These are phyloP conservation scores for Tortricodes alternella DNA, from an alignment of 2,888 invertebrate genomes.

Conservation along the genomic window DNA sequence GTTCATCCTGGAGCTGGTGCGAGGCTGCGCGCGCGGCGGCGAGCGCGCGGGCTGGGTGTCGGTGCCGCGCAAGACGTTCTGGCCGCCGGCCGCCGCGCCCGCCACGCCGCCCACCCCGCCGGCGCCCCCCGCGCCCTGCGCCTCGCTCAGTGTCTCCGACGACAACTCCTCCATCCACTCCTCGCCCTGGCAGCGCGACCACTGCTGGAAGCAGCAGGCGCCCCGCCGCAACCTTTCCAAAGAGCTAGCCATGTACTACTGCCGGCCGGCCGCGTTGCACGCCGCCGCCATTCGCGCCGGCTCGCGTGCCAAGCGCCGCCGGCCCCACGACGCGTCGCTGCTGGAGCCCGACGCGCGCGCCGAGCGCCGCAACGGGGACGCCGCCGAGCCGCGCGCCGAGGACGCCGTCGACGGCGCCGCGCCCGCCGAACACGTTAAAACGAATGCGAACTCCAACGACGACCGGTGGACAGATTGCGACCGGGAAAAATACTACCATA, in stretches of 20 bases:
- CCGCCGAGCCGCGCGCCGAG: conserved; percentile 48
- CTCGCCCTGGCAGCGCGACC: conserved; percentile 95
- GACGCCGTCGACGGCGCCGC: conserved; percentile 36
- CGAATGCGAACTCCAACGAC: conserved; percentile 50
- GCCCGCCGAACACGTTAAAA: conserved; percentile 33
- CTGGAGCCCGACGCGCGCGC: conserved; percentile 44
- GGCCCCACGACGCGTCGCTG: conserved; percentile 82
- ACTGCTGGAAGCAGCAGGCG: conserved; percentile 92
- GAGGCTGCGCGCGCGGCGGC: conserved; percentile 82
- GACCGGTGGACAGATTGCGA: conserved; percentile 65
- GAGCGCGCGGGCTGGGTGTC: conserved; percentile 94
- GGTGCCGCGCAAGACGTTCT: conserved; percentile 93
- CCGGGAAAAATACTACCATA: conserved; percentile 73
- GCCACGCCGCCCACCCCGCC: conserved; percentile 80
- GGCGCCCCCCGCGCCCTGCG: conserved; percentile 82
- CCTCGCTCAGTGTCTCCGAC: conserved; percentile 93
- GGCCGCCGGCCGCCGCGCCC: conserved; percentile 90
- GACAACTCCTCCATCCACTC: conserved; percentile 95
- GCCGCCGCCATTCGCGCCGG: conserved; percentile 67
- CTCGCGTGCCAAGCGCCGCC: conserved; percentile 83
- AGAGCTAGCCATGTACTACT: conserved; percentile 88
- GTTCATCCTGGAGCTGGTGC: conserved; percentile 92
- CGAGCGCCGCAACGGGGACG: conserved; percentile 41
- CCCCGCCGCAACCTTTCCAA: conserved; percentile 89
- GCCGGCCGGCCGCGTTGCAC: conserved; percentile 80